Conservation (phyloP, 1,140 invertebrate genomes). For the Neodiprion virginianus region DNA sequence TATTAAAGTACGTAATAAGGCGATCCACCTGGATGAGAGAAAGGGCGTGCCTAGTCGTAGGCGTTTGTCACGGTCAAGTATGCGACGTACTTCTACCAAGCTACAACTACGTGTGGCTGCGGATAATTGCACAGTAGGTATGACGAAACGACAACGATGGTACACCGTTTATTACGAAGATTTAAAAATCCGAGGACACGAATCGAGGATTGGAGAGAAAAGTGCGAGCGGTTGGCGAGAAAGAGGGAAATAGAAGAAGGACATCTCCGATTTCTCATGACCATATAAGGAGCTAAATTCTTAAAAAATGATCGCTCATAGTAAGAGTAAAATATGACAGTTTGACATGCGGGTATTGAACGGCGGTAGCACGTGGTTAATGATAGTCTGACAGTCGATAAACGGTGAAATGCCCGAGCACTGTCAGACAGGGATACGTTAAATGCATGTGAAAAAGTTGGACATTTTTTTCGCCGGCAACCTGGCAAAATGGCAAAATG, state of each 20-base stretch:
- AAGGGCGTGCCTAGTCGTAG: slow-evolving; percentile 1
- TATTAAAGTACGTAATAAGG: too few species aligned
- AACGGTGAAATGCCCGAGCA: not conserved
- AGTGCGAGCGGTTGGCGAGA: slow-evolving; percentile 21
- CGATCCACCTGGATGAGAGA: not conserved
- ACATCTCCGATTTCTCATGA: slow-evolving; percentile 36
- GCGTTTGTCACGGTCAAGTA: slow-evolving; percentile 4
- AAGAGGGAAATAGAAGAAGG: slow-evolving; percentile 10
- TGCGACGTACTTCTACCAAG: not conserved
- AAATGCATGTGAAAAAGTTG: not conserved
- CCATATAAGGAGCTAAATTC: slow-evolving; percentile 42
- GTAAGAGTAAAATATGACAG: not conserved
- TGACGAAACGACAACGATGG: not conserved
- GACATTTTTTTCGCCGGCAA: slow-evolving; percentile 10
- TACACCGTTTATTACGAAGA: not conserved
- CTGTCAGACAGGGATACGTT: not conserved
- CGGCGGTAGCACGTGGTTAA: not conserved
- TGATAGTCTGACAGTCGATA: not conserved
- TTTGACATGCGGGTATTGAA: not conserved
- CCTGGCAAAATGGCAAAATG: slow-evolving; percentile 9
- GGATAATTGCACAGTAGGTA: not conserved
- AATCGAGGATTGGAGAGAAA: not conserved
- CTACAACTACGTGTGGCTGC: not conserved
- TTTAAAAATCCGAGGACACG: too few species aligned
- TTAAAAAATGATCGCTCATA: not conserved